Evolutionary conservation across 1,140 invertebrate genomes (phyloP), one percentile per base, ranked within the genome.

Genomic region (Listronotus bonariensis): DNA sequence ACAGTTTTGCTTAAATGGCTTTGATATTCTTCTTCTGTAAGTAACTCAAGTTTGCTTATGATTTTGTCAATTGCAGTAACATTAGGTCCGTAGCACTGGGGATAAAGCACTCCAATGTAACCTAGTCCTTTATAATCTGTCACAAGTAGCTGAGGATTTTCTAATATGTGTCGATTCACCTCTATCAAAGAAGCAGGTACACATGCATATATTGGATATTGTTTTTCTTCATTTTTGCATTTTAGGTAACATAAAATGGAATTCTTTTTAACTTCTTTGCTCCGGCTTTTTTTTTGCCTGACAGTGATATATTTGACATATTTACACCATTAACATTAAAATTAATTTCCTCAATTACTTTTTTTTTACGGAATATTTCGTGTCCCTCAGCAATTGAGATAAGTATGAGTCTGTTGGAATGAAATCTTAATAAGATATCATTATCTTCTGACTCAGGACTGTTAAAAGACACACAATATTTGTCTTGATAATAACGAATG

Each of bases 21-120:
- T 15, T 51, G 8, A 58, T 65, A 65, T 15, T 65, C 63, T n/a
- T 58, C 43, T 57, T 65, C 63, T 48, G 63, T 51, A 0, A 57
- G 18, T 40, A 65, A 43, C 3, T 55, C 40, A 18, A 42, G 36
- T 20, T 58, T 42, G 40, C 12, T 11, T 46, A 53, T 34, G 32
- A 56, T 53, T 38, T 38, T 53, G 8, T 63, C 54, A 40, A 57
- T 55, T 6, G 54, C 15, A 34, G 14, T 51, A 38, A 12, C 20
- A 18, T 46, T 45, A 5, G 53, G 54, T 40, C 62, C 54, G 17
- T 31, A 57, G 12, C 54, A 26, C 49, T 59, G 15, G 26, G 57
- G 64, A 54, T 59, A 51, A 5, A 66, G 54, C 3, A 66, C 64
- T 54, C 43, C 64, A 53, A 66, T 66, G 34, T 53, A 66, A 17